phyloP scores from a whole-genome alignment of 2,888 invertebrate species.

The Dichetophora obliterata region DNA sequence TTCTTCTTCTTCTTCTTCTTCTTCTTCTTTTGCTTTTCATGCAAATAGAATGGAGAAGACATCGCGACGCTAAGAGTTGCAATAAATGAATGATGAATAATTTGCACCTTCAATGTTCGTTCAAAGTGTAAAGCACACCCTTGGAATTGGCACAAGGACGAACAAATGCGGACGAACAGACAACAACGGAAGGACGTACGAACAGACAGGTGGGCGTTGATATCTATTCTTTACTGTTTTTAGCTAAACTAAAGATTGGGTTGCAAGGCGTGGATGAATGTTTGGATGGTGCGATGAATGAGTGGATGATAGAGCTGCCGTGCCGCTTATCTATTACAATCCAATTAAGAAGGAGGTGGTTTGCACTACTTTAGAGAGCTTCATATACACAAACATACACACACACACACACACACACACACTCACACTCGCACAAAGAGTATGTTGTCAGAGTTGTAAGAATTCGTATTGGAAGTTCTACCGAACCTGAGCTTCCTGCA shows the following conservation, averaged over 20 bases:
- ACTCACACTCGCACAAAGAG: too few species aligned
- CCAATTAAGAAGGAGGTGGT: constrained; percentile 8
- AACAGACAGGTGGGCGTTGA: background rate
- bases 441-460: too few species aligned
- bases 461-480: too few species aligned
- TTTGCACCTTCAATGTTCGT: constrained; percentile 30
- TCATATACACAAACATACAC: background rate
- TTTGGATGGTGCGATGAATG: too few species aligned
- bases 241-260: background rate
- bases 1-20: background rate
- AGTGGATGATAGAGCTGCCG: background rate
- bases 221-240: too few species aligned
- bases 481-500: constrained; percentile 1
- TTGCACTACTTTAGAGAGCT: background rate
- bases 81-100: constrained; percentile 36
- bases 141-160: constrained; percentile 2
- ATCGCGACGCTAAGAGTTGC: background rate
- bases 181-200: too few species aligned
- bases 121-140: constrained; percentile 22
- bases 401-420: too few species aligned
- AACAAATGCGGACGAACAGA: background rate
- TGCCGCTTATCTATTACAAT: constrained; percentile 21
- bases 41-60: background rate
- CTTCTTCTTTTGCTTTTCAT: background rate
- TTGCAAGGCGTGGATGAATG: background rate